These are phyloP conservation scores for Trichopria drosophilae DNA, from an alignment of 2,888 invertebrate species.

Conservation along the genomic window DNA sequence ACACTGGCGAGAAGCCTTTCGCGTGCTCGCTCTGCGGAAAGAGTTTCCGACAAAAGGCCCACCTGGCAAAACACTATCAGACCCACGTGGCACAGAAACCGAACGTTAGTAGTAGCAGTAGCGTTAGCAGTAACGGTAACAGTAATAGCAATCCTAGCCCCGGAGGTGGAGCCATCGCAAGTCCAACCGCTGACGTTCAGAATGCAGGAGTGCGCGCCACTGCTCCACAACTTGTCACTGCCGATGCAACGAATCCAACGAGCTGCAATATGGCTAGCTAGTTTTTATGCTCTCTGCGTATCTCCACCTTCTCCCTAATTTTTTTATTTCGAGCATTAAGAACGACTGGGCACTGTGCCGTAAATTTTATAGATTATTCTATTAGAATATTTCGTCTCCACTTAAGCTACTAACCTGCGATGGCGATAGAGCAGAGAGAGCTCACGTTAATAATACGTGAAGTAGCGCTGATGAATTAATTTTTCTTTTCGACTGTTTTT, in stretches of 20 bases:
- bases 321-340: not conserved
- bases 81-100: slow-evolving; percentile 85
- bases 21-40: slow-evolving; percentile 92
- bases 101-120: slow-evolving; percentile 65
- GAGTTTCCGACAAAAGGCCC: slow-evolving; percentile 89
- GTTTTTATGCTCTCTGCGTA: slow-evolving; percentile 34
- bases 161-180: slow-evolving; percentile 35
- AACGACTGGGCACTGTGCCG: too few species aligned
- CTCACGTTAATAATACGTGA: too few species aligned
- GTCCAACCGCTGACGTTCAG: too few species aligned
- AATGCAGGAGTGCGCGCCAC: slow-evolving; percentile 20
- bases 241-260: slow-evolving; percentile 37
- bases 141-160: slow-evolving; percentile 24
- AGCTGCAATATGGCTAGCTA: slow-evolving; percentile 48
- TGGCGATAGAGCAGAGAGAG: too few species aligned
- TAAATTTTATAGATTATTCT: too few species aligned
- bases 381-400: too few species aligned
- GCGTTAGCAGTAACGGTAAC: slow-evolving; percentile 51
- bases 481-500: too few species aligned
- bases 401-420: too few species aligned
- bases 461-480: too few species aligned
- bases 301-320: not conserved
- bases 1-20: slow-evolving; percentile 98
- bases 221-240: slow-evolving; percentile 22
- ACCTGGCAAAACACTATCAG: slow-evolving; percentile 90